Base-by-base conservation (phyloP, 2,113 vertebrate species). In the Grammatotria lemairii region DNA sequence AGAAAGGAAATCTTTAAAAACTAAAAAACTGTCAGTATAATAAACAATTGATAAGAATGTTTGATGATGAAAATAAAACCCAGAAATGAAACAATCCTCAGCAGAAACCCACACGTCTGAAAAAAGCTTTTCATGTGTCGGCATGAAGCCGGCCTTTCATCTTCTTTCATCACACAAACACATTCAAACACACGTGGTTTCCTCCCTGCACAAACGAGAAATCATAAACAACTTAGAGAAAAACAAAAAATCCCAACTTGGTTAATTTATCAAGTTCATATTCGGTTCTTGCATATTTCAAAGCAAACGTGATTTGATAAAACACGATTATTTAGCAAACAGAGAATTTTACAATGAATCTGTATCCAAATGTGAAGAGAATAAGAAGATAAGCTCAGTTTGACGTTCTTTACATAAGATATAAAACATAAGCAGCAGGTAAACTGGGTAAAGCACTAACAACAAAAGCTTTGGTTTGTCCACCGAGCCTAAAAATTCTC, bases 11-110 rank as follows among this genome's bases (percentile, higher is more conserved):
- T 83, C 81, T 85, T 92, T 88, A 81, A 91, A 94, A 95, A 90
- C 92, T 90, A 93, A 94, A 95, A 94, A 91, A 51, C 5, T 85
- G 80, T 87, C 85, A 68, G 54, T 83, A 90, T 89, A 86, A 91
- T 85, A 86, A 94, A 91, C 55, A 70, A 68, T 40, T 63, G 47
- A 89, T 90, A 91, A 92, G 49, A 92, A 80, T 84, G 88, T 86
- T 79, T 23, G 28, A 91, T 81, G 85, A 87, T 65, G 68, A 55
- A 92, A 82, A 82, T 85, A 83, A 85, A 79, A 88, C 60, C 63
- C 82, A 81, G 5, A 83, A 82, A 19, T 60, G 82, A 35, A 86
- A 57, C 65, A 90, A n/a, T 47, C 51, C 13, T 42, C 49, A 55
- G 68, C 23, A 68, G 87, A 94, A 83, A 63, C 90, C 75, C 87